These are phyloP conservation scores for Selenia dentaria DNA, from an alignment of 2,888 invertebrate genomes.

Conservation along the genomic window DNA sequence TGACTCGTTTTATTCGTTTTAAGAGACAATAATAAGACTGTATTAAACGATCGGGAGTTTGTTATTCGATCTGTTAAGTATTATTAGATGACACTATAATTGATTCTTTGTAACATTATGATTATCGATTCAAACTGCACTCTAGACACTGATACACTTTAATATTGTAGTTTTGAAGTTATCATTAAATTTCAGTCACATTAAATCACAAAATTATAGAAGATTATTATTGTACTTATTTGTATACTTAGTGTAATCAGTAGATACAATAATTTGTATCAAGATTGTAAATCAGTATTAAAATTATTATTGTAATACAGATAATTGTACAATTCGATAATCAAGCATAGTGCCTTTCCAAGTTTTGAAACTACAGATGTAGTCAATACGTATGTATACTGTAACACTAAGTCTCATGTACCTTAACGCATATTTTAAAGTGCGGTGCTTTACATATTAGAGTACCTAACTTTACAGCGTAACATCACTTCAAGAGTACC, in stretches of 20 bases:
- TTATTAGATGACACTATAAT: constrained; percentile 40
- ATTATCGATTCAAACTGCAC: constrained; percentile 46
- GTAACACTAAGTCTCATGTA: constrained; percentile 47
- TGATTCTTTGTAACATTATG: constrained; percentile 38
- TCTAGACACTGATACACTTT: constrained; percentile 44
- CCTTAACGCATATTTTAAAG: constrained; percentile 39
- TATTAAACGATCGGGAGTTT: constrained; percentile 49
- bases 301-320: constrained; percentile 21
- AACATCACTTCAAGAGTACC: constrained; percentile 31
- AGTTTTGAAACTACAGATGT: constrained; percentile 57
- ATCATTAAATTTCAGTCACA: constrained; percentile 26
- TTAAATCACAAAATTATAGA: constrained; percentile 17
- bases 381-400: constrained; percentile 49
- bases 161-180: constrained; percentile 39
- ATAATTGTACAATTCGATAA: constrained; percentile 45
- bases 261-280: constrained; percentile 13
- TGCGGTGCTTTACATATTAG: constrained; percentile 40
- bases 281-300: constrained; percentile 14
- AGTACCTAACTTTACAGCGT: constrained; percentile 35
- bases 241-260: constrained; percentile 6
- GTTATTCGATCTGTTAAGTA: constrained; percentile 44
- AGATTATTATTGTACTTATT: background rate
- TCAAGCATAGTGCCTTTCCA: constrained; percentile 80
- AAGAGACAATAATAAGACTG: constrained; percentile 68
- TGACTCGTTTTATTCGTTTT: constrained; percentile 57